Conservation (phyloP, 2,113 vertebrate genomes). For the Crotalus tigris region DNA sequence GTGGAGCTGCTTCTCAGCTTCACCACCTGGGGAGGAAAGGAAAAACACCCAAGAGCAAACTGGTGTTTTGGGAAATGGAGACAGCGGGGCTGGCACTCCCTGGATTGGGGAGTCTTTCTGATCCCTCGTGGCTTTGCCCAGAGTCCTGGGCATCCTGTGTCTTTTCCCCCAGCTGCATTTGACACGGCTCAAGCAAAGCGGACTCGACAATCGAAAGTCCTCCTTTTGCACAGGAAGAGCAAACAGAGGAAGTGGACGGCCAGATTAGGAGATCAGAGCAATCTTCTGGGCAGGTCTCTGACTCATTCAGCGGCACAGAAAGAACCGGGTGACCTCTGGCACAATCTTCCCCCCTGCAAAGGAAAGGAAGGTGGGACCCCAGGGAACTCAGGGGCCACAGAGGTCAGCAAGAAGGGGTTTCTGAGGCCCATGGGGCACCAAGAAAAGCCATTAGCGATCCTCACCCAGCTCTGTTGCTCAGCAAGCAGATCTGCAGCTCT, state of each 20-base stretch:
- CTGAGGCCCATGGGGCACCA: background rate
- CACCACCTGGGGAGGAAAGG: background rate
- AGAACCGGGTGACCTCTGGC: background rate
- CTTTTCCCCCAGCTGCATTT: background rate
- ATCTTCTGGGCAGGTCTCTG: background rate
- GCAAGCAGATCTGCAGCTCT: background rate
- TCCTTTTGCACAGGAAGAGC: background rate
- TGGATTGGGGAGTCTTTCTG: background rate
- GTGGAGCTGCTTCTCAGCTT: background rate
- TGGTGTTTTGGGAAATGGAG: background rate
- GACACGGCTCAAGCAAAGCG: background rate
- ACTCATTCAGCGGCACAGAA: background rate
- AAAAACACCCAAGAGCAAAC: background rate
- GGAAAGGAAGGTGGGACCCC: background rate
- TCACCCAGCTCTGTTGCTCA: background rate
- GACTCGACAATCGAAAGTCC: background rate
- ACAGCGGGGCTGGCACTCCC: no score
- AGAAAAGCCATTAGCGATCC: background rate
- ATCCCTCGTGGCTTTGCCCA: background rate
- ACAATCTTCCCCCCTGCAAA: background rate
- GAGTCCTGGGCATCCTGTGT: background rate
- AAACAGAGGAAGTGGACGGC: background rate
- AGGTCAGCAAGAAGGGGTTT: background rate
- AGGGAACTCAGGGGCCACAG: no score
- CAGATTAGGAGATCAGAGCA: background rate